phyloP scores from a whole-genome alignment of 2,888 invertebrate species.

The Pristionchus japonicus region DNA sequence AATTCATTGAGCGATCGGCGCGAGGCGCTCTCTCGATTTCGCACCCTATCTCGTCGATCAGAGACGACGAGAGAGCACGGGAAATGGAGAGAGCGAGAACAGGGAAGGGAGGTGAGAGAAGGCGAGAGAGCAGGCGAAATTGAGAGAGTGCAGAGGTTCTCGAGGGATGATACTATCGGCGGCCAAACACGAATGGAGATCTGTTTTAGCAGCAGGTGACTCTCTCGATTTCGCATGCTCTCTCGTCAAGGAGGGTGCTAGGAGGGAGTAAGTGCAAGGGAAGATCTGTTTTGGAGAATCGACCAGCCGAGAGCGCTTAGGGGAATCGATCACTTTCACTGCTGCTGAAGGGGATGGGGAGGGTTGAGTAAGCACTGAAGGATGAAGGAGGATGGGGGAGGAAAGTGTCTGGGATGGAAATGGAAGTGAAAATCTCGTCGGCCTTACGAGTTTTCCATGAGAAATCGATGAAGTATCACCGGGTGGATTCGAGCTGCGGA shows the following conservation, averaged over 20 bases:
- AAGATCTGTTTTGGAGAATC: background rate
- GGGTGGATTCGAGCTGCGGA: too few species aligned
- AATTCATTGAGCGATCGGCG: background rate
- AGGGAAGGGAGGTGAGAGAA: background rate
- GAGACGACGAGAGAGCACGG: background rate
- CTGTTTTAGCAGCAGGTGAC: too few species aligned
- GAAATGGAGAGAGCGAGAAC: background rate
- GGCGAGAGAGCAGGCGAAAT: background rate
- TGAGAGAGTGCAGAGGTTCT: background rate
- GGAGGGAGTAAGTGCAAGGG: background rate
- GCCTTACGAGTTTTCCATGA: too few species aligned
- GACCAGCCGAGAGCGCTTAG: background rate
- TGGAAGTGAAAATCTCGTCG: background rate
- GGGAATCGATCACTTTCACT: background rate
- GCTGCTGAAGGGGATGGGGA: background rate
- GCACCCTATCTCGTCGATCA: background rate
- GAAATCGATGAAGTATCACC: too few species aligned
- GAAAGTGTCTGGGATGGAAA: background rate
- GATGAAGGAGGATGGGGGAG: background rate
- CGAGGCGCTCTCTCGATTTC: background rate
- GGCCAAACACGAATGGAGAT: background rate
- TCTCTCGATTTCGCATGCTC: too few species aligned
- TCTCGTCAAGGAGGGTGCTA: background rate
- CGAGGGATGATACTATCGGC: conserved; percentile 1
- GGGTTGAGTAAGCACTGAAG: background rate